Evolutionary conservation across 1,140 invertebrate genomes (phyloP), one percentile per base, ranked within the genome.

Genomic region (Bombus breviceps): DNA sequence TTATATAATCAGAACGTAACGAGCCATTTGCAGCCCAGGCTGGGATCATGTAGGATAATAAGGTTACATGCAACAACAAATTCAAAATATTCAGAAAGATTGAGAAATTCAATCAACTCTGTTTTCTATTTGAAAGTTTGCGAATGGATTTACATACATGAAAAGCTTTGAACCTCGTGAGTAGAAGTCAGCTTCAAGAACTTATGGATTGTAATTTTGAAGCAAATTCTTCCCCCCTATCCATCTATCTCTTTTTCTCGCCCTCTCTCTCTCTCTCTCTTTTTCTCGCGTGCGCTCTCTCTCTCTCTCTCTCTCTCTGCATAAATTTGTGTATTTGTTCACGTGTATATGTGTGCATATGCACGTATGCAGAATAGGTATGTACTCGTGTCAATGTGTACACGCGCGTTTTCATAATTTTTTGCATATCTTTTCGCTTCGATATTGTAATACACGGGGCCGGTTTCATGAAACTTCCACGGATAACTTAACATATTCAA

Each of bases 11-110:
- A 87, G 59, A 89, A 68, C 74, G 74, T 85, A 88, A 85, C 75
- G 89, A 90, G 81, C 86, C 78, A 74, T 75, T 79, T 86, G 86
- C 89, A 90, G 89, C 89, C 71, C 86, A 90, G 86, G 89, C 89
- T 90, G 86, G 89, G 89, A 90, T 84, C 53, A 74, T 90, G 59
- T 78, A 82, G 83, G 89, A 80, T 90, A 90, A 78, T 90, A 84
- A 87, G 88, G 88, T 88, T 90, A 90, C 89, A 89, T 90, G 89
- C 89, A 90, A 90, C 89, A 90, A 90, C 89, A 90, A 90, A 88
- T 86, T 90, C 72, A 88, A 91, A 90, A 59, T 92, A 89, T 79
- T 85, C 81, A 83, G 89, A 85, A 90, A 72, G 84, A 90, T 87
- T 90, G 83, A 90, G 80, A 90, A 81, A 59, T 90, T 88, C 89